Evolutionary conservation across 2,888 invertebrate species (phyloP), one percentile per base, ranked within the genome.

Genomic region (Myopa tessellatipennis): DNA sequence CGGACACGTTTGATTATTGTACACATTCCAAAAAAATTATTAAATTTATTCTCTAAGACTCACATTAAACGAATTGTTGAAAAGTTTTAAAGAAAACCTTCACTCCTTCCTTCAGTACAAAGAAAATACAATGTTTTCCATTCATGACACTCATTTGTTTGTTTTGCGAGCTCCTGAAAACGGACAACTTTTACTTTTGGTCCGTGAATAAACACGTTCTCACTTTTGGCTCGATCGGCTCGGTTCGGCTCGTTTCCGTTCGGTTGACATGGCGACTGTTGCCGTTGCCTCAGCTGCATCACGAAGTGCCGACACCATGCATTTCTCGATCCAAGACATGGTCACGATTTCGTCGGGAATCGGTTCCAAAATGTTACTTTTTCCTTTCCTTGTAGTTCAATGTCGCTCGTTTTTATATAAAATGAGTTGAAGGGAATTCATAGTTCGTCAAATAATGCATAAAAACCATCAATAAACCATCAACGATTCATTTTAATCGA

Each of bases 181-280:
- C 12, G 16, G 14, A 14, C 65, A 38, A 65, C 65, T 65, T 65
- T 65, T 65, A 65, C 65, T 65, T 65, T 65, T 38, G 68, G 16
- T 36, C 45, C 38, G 67, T 40, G 12, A 68, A 68, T 65, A 8
- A 34, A 12, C 65, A 65, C 65, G 65, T 65, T 36, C 65, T 65
- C 65, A 65, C 38, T 38, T 55, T 16, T 1, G 55, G 55, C 55
- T 16, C 55, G 16, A 55, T 14, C 55, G 55, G 5, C 1, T 16
- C 14, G 45, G 16, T 0, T 55, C 55, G 55, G 5, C 0, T 16
- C 1, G 45, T 1, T 5, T 55, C 55, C 4, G 16, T 55, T 55
- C 55, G 55, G 16, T n/a, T 55, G 55, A 55, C 55, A 55, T n/a
- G 55, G 55, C 16, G 55, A 55, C 5, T n/a, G 55, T 14, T 55